phyloP scores from a whole-genome alignment of 2,113 vertebrate genomes.

The Chamaetylas fuelleborni region DNA sequence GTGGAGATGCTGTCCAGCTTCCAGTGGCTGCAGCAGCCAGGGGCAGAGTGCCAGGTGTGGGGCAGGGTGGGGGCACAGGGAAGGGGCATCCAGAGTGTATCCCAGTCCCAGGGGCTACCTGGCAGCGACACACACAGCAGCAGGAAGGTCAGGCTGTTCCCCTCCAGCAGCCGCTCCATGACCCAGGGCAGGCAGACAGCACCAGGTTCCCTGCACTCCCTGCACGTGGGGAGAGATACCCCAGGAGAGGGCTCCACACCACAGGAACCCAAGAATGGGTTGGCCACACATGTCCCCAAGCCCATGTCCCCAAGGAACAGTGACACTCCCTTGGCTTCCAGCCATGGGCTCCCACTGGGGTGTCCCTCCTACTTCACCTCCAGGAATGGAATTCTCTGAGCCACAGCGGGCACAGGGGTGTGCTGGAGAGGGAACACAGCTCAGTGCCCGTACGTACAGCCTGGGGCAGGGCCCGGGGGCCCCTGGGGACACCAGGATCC shows the following conservation, averaged over 20 bases:
- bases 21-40: fast-evolving
- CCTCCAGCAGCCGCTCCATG: constrained; percentile 56
- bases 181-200: constrained; percentile 59
- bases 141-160: constrained; percentile 65
- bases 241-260: background rate
- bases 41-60: fast-evolving
- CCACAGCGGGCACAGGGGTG: fast-evolving
- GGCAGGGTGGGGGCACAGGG: background rate
- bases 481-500: constrained; percentile 71
- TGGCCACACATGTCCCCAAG: background rate
- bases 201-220: constrained; percentile 11
- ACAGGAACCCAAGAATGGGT: fast-evolving
- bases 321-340: background rate
- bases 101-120: constrained; percentile 42
- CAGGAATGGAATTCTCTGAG: fast-evolving
- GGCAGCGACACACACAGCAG: constrained; percentile 64
- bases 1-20: fast-evolving
- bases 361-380: background rate
- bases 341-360: fast-evolving
- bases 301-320: fast-evolving
- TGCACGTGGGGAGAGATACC: constrained; percentile 29
- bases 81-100: background rate
- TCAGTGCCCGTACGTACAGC: background rate
- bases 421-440: fast-evolving
- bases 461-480: constrained; percentile 47